Evolutionary conservation across 2,797 vertebrate genomes (phyloP), one percentile per base, ranked within the genome.

Genomic region (Decapterus maruadsi): DNA sequence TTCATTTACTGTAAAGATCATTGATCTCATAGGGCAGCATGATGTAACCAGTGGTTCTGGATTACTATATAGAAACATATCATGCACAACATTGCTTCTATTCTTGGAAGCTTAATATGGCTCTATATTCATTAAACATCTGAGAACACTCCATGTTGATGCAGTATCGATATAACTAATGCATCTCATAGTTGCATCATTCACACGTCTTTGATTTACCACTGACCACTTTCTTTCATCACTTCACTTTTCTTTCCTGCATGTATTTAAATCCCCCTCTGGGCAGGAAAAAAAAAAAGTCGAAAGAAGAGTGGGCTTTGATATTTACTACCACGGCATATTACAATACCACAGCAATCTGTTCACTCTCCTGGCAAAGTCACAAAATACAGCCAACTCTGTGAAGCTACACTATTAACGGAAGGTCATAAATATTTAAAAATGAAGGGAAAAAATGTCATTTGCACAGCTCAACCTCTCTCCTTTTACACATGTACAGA

Each of bases 271-370:
- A 53, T 70, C 51, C n/a, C 42, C 53, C 51, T 76, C 61, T 54
- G 36, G 70, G 70, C 22, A 72, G 62, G 50, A 53, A 64, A 69
- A 60, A 26, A 26, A 26, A 14, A 57, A 58, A 74, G 64, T 19
- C 63, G 45, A 61, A 67, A 60, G 46, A 50, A 75, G 19, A 56
- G 65, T 26, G 68, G 56, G 68, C 77, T 87, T 59, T 59, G 76
- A 68, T 84, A 85, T 83, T 79, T 87, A 83, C 79, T 62, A 86
- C 75, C 80, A 82, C 72, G 75, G 72, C 85, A 83, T 72, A 87
- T 83, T 78, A 87, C 59, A 85, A 57, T 67, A 77, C 72, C 72
- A 77, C 84, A 81, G 84, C 80, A 88, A 84, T 87, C 84, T 86
- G 87, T 77, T 89, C 72, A 36, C 85, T 78, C 78, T 75, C 79